Base-by-base conservation (phyloP, 2,797 vertebrate species). In the Australoheros facetus region DNA sequence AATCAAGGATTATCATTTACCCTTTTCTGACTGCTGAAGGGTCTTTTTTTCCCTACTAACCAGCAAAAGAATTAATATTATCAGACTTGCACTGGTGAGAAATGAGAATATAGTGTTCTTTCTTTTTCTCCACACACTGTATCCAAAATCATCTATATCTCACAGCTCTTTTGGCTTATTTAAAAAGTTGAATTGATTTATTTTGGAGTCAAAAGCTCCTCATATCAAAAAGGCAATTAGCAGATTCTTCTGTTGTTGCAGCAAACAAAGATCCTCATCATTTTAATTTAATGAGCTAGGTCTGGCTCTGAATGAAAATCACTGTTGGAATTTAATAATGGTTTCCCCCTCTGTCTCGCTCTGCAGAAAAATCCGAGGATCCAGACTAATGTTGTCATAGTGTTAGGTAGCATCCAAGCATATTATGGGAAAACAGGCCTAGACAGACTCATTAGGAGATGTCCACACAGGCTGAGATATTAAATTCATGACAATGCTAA, bases 301-400 rank as follows among this genome's bases (percentile, higher is more conserved):
- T 82, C 84, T 88, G 85, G 80, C 84, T 90, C 77, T 51, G 85
- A 91, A 87, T 85, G 85, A 89, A 87, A 73, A 83, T 88, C 84
- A 79, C 88, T 84, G 90, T 85, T 90, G 94, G 92, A 95, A 94
- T 95, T 94, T 93, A 94, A 94, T 94, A 91, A 94, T 58, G 75
- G 77, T 81, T 86, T 90, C 87, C 82, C 78, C 77, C 87, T 84
- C 85, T 48, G 86, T 85, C 89, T 87, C 21, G 73, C 62, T 77
- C 79, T 59, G 84, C 34, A 80, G 76, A 84, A 87, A 81, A 75
- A 60, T 75, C 81, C 32, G 11, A 60, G 73, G 55, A 73, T 82
- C 86, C 84, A 79, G 82, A 76, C 86, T 81, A 79, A 85, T 95
- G 95, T 95, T 96, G 92, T 94, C 86, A 90, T 86, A 94, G 94